Conservation (phyloP, 2,113 vertebrate species). For the Lepus americanus region DNA sequence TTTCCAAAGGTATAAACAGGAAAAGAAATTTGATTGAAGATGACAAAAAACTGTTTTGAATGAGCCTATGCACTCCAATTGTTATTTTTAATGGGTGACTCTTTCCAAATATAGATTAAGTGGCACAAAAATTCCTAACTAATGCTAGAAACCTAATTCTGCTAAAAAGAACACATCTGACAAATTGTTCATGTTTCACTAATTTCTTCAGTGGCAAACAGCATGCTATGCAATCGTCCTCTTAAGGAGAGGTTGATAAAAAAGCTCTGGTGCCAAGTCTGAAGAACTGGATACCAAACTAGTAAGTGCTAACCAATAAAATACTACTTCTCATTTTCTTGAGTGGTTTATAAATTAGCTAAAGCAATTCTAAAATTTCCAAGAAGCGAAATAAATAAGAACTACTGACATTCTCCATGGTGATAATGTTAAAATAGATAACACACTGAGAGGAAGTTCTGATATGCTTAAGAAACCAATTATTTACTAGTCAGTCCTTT, state of each 20-base stretch:
- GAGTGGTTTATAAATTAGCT: conserved; percentile 47
- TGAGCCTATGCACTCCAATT: neutral
- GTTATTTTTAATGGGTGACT: conserved; percentile 37
- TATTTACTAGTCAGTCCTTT: conserved; percentile 15
- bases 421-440: conserved; percentile 35
- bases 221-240: neutral
- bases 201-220: neutral
- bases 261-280: neutral
- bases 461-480: conserved; percentile 53
- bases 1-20: conserved; percentile 45
- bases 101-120: conserved; percentile 62
- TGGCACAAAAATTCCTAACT: conserved; percentile 21
- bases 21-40: conserved; percentile 21
- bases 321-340: conserved; percentile 11
- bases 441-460: conserved; percentile 32
- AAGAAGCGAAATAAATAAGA: conserved; percentile 34
- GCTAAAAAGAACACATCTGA: neutral
- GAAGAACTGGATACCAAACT: conserved; percentile 27
- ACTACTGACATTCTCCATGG: conserved; percentile 1
- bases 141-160: conserved; percentile 55
- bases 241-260: neutral
- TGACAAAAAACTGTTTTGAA: conserved; percentile 48
- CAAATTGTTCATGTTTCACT: conserved; percentile 56
- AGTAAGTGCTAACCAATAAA: conserved; percentile 1
- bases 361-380: conserved; percentile 53